Base-by-base conservation (phyloP, 2,797 vertebrate species). In the Borostomias antarcticus region DNA sequence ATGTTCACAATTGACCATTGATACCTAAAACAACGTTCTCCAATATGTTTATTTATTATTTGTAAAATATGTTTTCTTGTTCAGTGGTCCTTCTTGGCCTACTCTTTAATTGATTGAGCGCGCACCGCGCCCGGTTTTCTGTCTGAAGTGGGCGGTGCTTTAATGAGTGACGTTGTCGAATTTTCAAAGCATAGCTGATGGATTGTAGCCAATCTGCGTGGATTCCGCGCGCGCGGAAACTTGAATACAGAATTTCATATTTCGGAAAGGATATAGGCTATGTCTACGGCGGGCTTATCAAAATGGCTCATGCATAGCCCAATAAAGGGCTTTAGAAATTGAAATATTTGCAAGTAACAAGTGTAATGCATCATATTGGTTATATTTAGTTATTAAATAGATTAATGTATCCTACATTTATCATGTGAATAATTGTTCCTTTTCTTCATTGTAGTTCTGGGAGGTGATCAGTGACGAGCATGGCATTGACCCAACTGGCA, bases 391-490 rank as follows among this genome's bases (percentile, higher is more conserved):
- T n/a, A n/a, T n/a, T n/a, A n/a, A n/a, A 17, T 40, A 0, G 11
- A 40, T 11, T 15, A 40, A 40, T 40, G 40, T 15, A 43, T 43
- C n/a, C 23, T 3, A 19, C 15, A 11, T 50, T 45, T n/a, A 37
- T 21, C 2, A 43, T 40, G 4, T 5, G 17, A 40, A 15, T 4
- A 43, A 43, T 17, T 17, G 1, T 0, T 21, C 21, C 17, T 29
- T 15, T 37, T 21, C 30, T 21, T 15, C 47, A 48, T 30, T 62
- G 0, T 52, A 93, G 93, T 94, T 94, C 65, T 93, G 92, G 92
- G 92, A 94, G 70, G 92, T 94, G 13, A 94, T 94, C 74, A 94
- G 93, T 68, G 93, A 94, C 1, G 93, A 94, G 51, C 93, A 94
- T 28, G 93, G 93, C 2, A 94, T 94, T 54, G 93, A 94, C 82